Conservation (phyloP, 2,797 vertebrate genomes). For the Pitangus sulphuratus region DNA sequence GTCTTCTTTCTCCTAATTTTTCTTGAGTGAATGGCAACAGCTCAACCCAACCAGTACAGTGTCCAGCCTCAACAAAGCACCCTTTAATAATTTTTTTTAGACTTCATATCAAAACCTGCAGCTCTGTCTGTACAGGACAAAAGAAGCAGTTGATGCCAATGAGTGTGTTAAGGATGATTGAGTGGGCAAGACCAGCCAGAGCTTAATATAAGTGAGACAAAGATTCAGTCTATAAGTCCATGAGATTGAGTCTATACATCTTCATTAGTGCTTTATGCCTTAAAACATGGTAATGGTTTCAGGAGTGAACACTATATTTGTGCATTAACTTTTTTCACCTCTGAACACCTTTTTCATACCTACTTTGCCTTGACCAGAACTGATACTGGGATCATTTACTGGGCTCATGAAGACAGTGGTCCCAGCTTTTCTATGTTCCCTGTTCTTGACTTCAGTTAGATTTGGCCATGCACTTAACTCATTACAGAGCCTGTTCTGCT, state of each 20-base stretch:
- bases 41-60: not conserved
- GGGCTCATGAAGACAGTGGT: not conserved
- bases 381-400: not conserved
- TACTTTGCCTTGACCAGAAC: not conserved
- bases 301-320: slow-evolving; percentile 41
- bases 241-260: slow-evolving; percentile 77
- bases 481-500: slow-evolving; percentile 34
- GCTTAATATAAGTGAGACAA: slow-evolving; percentile 70
- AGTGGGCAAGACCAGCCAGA: slow-evolving; percentile 61
- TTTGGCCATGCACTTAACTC: not conserved
- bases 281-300: slow-evolving; percentile 70
- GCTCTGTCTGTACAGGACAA: slow-evolving; percentile 25
- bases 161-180: slow-evolving; percentile 73
- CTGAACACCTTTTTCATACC: not conserved
- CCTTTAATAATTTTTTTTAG: slow-evolving; percentile 42
- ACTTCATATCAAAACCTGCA: slow-evolving; percentile 37
- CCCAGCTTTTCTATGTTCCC: not conserved
- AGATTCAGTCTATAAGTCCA: slow-evolving; percentile 67
- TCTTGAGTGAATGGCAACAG: not conserved
- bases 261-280: slow-evolving; percentile 72
- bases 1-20: not conserved
- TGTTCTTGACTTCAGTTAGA: not conserved
- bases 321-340: slow-evolving; percentile 65
- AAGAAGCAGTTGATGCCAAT: slow-evolving; percentile 54
- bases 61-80: not conserved